These are phyloP conservation scores for Plumapathes pennacea DNA, from an alignment of 92 coral and sea anemone species.

Conservation along the genomic window DNA sequence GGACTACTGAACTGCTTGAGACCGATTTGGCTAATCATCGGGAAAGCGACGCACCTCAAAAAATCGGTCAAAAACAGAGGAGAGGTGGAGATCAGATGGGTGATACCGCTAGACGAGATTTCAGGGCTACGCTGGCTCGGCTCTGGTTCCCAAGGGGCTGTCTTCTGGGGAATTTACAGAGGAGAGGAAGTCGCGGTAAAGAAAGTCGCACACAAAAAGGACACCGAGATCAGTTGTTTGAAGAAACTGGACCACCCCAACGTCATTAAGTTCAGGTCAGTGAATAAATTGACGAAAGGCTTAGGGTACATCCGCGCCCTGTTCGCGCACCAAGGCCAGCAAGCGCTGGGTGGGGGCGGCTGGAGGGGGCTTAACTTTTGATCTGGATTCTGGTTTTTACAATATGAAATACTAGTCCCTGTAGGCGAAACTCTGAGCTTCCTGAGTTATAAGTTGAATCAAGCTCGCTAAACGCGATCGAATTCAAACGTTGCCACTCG, in stretches of 20 bases:
- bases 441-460: no score
- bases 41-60: conserved; percentile 71
- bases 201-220: conserved; percentile 79
- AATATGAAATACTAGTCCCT: no score
- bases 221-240: conserved; percentile 79
- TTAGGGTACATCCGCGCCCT: no score
- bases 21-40: conserved; percentile 81
- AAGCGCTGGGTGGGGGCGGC: no score
- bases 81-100: no score
- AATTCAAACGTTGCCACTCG: no score
- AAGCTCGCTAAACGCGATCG: no score
- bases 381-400: no score
- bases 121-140: conserved; percentile 81
- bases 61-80: conserved; percentile 48
- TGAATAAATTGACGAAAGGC: not conserved
- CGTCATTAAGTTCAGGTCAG: conserved; percentile 79
- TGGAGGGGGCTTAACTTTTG: no score
- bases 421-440: no score
- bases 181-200: conserved; percentile 86
- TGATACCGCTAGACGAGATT: conserved; percentile 82
- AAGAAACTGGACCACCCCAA: conserved; percentile 75
- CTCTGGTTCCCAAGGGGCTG: conserved; percentile 88
- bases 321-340: no score
- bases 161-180: conserved; percentile 69
- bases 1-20: conserved; percentile 76